Percentiles rank a stretch among this genome's conserved stretches.
Conservation (phyloP, 1,140 invertebrate genomes). For the Cataglyphis hispanica region DNA sequence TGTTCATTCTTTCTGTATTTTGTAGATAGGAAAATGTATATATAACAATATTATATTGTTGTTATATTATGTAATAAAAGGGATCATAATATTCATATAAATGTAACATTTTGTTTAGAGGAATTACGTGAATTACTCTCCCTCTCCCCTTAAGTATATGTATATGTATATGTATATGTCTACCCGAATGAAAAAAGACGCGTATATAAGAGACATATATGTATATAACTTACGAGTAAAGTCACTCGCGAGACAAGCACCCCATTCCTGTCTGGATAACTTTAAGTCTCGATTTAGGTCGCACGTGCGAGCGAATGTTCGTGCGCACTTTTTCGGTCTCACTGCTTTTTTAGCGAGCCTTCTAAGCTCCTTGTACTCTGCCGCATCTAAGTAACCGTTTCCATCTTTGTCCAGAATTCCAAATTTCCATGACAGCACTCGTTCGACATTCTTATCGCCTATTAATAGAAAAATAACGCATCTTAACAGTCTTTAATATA, state of each 20-base stretch:
- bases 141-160: too few relatives aligned
- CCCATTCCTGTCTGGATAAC: slow-evolving; percentile 94
- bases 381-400: slow-evolving; percentile 91
- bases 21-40: neutral
- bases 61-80: too few relatives aligned
- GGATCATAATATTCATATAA: too few relatives aligned
- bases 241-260: slow-evolving; percentile 92
- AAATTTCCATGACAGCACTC: slow-evolving; percentile 96
- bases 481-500: neutral
- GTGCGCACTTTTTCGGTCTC: slow-evolving; percentile 94
- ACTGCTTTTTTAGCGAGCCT: slow-evolving; percentile 94
- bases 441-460: slow-evolving; percentile 84
- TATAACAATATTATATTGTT: too few relatives aligned
- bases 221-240: slow-evolving; percentile 86
- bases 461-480: neutral
- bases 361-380: slow-evolving; percentile 93
- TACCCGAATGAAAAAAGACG: slow-evolving; percentile 10
- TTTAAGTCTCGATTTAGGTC: slow-evolving; percentile 93
- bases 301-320: slow-evolving; percentile 94
- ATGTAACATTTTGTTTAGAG: too few relatives aligned
- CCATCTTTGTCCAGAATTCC: slow-evolving; percentile 91
- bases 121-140: too few relatives aligned
- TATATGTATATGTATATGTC: too few relatives aligned
- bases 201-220: slow-evolving; percentile 6
- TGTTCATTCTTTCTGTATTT: neutral